Conservation (phyloP, 1,140 invertebrate species). For the Sinonovacula constricta region DNA sequence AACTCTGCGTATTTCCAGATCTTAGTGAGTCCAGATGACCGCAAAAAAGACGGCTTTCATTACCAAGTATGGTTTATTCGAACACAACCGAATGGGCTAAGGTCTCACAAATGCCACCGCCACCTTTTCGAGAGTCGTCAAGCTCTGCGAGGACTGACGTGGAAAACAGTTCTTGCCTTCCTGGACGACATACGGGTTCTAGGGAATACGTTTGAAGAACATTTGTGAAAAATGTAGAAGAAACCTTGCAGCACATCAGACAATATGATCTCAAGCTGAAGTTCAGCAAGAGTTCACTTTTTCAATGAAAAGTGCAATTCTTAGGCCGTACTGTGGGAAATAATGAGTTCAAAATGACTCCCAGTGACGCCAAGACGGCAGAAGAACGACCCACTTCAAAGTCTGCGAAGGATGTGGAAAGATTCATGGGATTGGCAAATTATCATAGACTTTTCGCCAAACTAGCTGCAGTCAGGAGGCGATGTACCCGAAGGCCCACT, state of each 20-base stretch:
- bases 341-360: background rate
- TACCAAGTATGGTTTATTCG: constrained; percentile 9
- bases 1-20: constrained; percentile 27
- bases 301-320: no score
- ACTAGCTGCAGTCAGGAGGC: background rate
- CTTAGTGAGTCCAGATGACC: background rate
- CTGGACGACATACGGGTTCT: constrained; percentile 53
- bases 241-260: constrained; percentile 15
- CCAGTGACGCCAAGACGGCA: background rate
- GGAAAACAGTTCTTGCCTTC: constrained; percentile 34
- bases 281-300: no score
- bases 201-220: constrained; percentile 20
- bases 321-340: no score
- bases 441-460: background rate
- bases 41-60: background rate
- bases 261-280: constrained; percentile 24
- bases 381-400: background rate
- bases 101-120: constrained; percentile 30
- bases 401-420: background rate
- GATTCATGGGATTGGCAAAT: constrained; percentile 5
- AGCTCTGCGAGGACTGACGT: constrained; percentile 37
- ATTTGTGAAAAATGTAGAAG: constrained; percentile 5
- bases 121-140: constrained; percentile 28
- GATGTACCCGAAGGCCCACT: background rate
- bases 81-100: constrained; percentile 5